phyloP scores from a whole-genome alignment of 1,140 invertebrate genomes.

The Saccostrea glomerata region DNA sequence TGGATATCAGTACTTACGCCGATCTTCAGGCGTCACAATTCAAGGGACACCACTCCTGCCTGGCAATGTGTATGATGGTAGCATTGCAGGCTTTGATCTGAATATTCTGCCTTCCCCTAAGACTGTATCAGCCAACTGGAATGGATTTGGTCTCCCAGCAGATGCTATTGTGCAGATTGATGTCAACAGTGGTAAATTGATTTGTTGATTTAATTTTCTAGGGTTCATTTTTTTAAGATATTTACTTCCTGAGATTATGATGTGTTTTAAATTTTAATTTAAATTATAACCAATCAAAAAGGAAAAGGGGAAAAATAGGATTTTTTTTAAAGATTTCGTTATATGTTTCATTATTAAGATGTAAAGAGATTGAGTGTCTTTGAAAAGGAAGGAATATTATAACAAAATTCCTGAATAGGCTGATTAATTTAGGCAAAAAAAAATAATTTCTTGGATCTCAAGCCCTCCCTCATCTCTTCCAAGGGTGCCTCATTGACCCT shows the following conservation, averaged over 20 bases:
- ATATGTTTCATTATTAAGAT: too few species aligned
- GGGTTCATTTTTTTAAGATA: background rate
- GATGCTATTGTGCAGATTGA: constrained; percentile 48
- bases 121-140: constrained; percentile 65
- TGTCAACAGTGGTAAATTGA: constrained; percentile 44
- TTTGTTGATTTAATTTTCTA: background rate
- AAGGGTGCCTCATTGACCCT: too few species aligned
- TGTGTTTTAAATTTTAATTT: background rate
- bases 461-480: too few species aligned
- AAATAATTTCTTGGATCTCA: too few species aligned
- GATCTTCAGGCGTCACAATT: constrained; percentile 69
- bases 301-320: too few species aligned
- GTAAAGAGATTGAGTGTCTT: too few species aligned
- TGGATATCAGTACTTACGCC: constrained; percentile 48
- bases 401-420: too few species aligned
- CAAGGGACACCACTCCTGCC: constrained; percentile 64
- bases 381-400: too few species aligned
- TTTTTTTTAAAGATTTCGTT: too few species aligned
- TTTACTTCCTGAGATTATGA: background rate
- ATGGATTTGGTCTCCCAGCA: constrained; percentile 63
- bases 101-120: constrained; percentile 50
- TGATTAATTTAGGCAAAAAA: too few species aligned
- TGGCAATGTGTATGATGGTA: constrained; percentile 67
- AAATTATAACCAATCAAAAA: background rate
- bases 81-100: constrained; percentile 65